These are phyloP conservation scores for Pachypanchax playfairii DNA, from an alignment of 2,113 vertebrate genomes.

Conservation along the genomic window DNA sequence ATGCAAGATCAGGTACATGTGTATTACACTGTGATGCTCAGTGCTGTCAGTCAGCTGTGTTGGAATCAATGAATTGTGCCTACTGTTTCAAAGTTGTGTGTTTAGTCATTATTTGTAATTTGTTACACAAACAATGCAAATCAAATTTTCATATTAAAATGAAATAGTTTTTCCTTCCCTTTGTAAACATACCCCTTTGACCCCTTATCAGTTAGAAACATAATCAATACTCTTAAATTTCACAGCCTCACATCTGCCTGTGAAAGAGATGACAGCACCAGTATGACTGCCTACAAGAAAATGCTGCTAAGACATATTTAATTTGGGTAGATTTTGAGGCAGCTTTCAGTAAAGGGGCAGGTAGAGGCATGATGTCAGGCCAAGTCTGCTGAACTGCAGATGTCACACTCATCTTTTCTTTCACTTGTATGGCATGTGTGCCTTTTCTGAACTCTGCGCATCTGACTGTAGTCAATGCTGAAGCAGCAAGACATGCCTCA, in stretches of 20 bases:
- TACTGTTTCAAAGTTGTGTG: not conserved
- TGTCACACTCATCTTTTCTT: constrained; percentile 57
- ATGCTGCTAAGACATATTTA: constrained; percentile 39
- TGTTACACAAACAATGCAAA: not conserved
- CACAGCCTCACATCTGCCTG: not conserved
- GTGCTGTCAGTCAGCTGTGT: constrained; percentile 29
- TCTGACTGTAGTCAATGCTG: constrained; percentile 31
- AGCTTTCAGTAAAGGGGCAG: constrained; percentile 36
- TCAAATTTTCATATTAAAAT: not conserved
- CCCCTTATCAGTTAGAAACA: not conserved
- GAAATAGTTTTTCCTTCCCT: not conserved
- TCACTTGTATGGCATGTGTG: constrained; percentile 33
- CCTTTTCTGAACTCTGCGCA: constrained; percentile 43
- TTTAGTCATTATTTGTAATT: not conserved
- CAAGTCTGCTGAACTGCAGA: constrained; percentile 54
- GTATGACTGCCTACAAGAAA: constrained; percentile 14
- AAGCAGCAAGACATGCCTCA: constrained; percentile 26
- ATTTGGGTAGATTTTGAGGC: constrained; percentile 43
- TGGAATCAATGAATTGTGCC: constrained; percentile 7
- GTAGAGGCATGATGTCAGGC: constrained; percentile 36
- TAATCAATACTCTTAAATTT: constrained; percentile 5
- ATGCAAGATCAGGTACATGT: constrained; percentile 43
- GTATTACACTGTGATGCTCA: constrained; percentile 25
- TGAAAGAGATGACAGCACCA: constrained; percentile 15
- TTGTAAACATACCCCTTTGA: constrained; percentile 1